These are phyloP conservation scores for Coreoperca whiteheadi DNA, from an alignment of 2,113 vertebrate species.

Conservation along the genomic window DNA sequence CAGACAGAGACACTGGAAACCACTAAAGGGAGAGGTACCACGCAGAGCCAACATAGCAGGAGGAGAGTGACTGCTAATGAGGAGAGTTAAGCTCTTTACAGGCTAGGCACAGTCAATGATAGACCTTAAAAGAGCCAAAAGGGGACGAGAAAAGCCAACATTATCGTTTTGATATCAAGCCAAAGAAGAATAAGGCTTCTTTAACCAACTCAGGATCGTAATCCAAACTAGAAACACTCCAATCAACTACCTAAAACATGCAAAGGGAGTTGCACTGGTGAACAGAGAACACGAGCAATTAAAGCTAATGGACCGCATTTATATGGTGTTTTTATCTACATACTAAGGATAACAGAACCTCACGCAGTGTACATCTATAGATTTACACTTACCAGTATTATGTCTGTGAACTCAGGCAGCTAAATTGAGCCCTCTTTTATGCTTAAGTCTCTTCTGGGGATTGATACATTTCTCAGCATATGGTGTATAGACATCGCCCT, in stretches of 20 bases:
- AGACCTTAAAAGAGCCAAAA: constrained; percentile 62
- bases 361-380: not conserved
- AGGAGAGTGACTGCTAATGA: constrained; percentile 75
- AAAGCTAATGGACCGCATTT: constrained; percentile 26
- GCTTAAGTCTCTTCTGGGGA: constrained; percentile 10
- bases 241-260: constrained; percentile 25
- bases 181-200: constrained; percentile 25
- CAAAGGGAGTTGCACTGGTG: not conserved
- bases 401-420: constrained; percentile 24
- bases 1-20: constrained; percentile 69
- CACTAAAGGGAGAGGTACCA: constrained; percentile 65
- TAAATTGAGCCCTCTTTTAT: constrained; percentile 28
- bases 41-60: constrained; percentile 63
- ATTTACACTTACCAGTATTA: constrained; percentile 18
- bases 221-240: constrained; percentile 37
- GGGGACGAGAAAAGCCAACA: constrained; percentile 35
- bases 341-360: constrained; percentile 12
- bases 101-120: constrained; percentile 60
- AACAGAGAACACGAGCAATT: constrained; percentile 21
- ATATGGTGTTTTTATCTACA: constrained; percentile 14
- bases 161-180: constrained; percentile 49
- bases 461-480: constrained; percentile 58
- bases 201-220: not conserved
- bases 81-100: constrained; percentile 59
- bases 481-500: constrained; percentile 32